Conservation (phyloP, 2,113 vertebrate genomes). For the Rhinolophus sinicus region DNA sequence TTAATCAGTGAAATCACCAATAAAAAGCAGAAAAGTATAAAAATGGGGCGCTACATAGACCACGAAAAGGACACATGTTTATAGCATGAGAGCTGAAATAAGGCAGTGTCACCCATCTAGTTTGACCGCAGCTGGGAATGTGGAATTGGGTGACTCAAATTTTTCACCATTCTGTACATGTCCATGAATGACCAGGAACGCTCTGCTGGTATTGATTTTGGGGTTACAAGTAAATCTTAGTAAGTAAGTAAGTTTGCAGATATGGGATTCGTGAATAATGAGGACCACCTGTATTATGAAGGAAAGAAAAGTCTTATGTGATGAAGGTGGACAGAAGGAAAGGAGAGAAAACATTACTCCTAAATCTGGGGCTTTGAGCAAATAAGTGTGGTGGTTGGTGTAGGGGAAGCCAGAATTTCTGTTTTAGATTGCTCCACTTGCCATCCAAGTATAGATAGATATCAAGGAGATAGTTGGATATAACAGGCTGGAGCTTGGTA, state of each 20-base stretch:
- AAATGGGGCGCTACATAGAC: not conserved
- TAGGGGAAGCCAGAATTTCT: not conserved
- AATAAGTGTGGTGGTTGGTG: not conserved
- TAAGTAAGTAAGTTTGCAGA: not conserved
- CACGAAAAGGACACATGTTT: not conserved
- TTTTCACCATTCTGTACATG: not conserved
- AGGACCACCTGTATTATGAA: not conserved
- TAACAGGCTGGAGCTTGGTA: not conserved
- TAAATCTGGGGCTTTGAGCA: not conserved
- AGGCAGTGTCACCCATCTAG: not conserved
- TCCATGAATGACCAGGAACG: not conserved
- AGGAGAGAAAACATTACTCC: not conserved
- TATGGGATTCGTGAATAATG: not conserved
- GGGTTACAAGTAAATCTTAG: not conserved
- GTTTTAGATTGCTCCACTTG: not conserved
- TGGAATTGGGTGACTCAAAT: not conserved
- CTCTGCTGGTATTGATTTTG: not conserved
- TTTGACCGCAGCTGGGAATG: not conserved
- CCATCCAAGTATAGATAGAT: not conserved
- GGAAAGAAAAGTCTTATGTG: not conserved
- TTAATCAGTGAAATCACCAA: not conserved
- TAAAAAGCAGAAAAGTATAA: not conserved
- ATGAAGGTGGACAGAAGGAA: not conserved
- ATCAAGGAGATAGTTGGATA: not conserved
- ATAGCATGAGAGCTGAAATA: not conserved